Conservation (phyloP, 2,113 vertebrate genomes). For the Mastomys natalensis region DNA sequence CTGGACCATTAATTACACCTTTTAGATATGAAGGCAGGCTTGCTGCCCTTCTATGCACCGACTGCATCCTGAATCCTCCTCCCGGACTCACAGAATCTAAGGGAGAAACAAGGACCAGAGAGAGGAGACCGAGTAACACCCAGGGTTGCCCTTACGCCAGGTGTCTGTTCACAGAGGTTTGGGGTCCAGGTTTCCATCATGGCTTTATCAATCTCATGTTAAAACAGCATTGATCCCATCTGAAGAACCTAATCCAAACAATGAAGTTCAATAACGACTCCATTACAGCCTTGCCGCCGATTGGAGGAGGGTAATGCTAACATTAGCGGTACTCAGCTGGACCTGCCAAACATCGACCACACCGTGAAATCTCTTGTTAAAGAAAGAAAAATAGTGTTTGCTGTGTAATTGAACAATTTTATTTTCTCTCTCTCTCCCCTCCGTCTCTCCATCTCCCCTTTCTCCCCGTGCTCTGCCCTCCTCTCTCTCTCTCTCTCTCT, state of each 20-base stretch:
- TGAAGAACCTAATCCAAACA: conserved; percentile 96
- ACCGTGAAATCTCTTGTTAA: conserved; percentile 99
- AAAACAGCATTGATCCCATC: conserved; percentile 98
- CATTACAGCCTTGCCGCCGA: conserved; percentile 93
- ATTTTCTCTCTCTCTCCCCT: conserved; percentile 88
- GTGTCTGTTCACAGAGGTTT: conserved; percentile 86
- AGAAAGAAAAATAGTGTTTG: conserved; percentile 99
- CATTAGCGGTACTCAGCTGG: conserved; percentile 98
- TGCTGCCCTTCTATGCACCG: background rate
- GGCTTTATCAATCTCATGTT: conserved; percentile 95
- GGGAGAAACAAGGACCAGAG: conserved; percentile 68
- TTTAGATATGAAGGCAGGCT: background rate
- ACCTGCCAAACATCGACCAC: conserved; percentile 95
- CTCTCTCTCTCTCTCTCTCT: conserved; percentile 79
- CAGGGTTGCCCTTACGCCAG: conserved; percentile 80
- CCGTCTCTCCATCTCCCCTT: conserved; percentile 45
- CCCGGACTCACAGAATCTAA: conserved; percentile 12
- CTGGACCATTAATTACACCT: background rate
- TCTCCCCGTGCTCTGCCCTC: conserved; percentile 67
- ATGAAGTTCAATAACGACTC: conserved; percentile 99
- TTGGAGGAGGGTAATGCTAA: conserved; percentile 94
- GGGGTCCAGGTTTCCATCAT: conserved; percentile 91
- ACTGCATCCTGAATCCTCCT: background rate
- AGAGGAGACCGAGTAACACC: conserved; percentile 51
- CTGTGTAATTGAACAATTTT: conserved; percentile 99